Evolutionary conservation across 2,113 vertebrate genomes (phyloP), one percentile per base, ranked within the genome.

Genomic region (Lophura nycthemera): DNA sequence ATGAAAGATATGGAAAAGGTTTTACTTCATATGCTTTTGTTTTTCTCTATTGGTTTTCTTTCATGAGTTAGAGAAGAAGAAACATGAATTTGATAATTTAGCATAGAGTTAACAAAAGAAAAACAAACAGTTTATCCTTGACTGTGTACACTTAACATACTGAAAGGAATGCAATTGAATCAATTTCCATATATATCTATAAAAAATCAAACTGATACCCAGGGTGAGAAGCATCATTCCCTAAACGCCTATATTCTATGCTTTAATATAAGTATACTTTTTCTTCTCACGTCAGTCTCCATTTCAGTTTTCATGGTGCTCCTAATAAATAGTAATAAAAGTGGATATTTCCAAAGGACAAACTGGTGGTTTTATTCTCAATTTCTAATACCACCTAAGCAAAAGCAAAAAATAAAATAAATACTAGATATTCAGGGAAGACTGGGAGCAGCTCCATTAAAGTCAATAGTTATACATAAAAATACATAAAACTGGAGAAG

Each of bases 301-400:
- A 72, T 78, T 90, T 83, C 17, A 92, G 15, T 64, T 93, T 93
- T 72, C 76, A 74, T 74, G 89, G 83, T 38, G 47, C 21, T 43
- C 47, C 43, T 88, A 93, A 95, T 87, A 95, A 95, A 89, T 10
- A 83, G 60, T 61, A 88, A 42, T 73, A 77, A 73, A 42, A 38
- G 17, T 71, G 52, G 69, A 40, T 91, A 92, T 83, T 88, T 93
- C 65, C 65, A 86, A 92, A 95, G 61, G 72, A 88, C 42, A 72
- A 88, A 74, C 69, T 38, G 21, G 60, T 83, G 65, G 75, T 57
- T 96, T 93, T 91, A 64, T 91, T 88, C 89, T 96, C 75, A 74
- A 54, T 74, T 93, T 72, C 64, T n/a, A 75, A 38, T 56, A 78
- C 57, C 21, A 52, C 72, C 79, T 30, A 67, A 91, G 79, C 15